These are phyloP conservation scores for Cervus canadensis DNA, from an alignment of 2,113 vertebrate species.

Conservation along the genomic window DNA sequence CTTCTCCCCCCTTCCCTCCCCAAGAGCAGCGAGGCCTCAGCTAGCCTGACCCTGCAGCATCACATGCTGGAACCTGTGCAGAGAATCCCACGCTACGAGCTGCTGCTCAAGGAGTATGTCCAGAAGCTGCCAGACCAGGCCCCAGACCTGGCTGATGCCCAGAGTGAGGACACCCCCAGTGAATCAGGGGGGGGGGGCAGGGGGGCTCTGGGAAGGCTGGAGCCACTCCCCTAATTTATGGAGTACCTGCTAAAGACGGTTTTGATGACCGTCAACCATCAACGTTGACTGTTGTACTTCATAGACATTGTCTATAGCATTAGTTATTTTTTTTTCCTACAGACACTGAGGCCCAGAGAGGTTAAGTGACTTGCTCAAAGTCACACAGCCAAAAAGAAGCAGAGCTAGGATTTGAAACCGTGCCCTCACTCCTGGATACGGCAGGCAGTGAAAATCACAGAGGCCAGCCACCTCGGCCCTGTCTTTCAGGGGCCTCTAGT, in stretches of 20 bases:
- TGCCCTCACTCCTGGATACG: not conserved
- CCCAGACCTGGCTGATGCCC: slow-evolving; percentile 80
- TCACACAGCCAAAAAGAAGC: not conserved
- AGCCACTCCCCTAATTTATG: not conserved
- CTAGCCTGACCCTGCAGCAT: too few relatives aligned
- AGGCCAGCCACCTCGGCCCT: not conserved
- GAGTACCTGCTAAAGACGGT: not conserved
- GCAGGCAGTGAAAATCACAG: not conserved
- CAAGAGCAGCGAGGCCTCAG: too few relatives aligned
- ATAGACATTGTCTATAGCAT: not conserved
- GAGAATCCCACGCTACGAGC: too few relatives aligned
- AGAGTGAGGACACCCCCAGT: slow-evolving; percentile 79
- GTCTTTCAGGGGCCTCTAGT: not conserved
- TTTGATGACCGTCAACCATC: not conserved
- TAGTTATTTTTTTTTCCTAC: not conserved
- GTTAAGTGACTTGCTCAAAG: not conserved
- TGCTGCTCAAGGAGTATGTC: slow-evolving; percentile 88
- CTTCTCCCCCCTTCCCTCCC: too few relatives aligned
- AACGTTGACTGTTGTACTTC: not conserved
- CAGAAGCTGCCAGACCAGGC: slow-evolving; percentile 83
- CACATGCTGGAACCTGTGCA: too few relatives aligned
- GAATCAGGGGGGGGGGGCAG: rapidly evolving
- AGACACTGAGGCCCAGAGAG: not conserved
- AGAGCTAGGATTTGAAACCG: not conserved
- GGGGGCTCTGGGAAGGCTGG: not conserved